Evolutionary conservation across 2,113 vertebrate genomes (phyloP).

Genomic region (Myanophis thanlyinensis): DNA sequence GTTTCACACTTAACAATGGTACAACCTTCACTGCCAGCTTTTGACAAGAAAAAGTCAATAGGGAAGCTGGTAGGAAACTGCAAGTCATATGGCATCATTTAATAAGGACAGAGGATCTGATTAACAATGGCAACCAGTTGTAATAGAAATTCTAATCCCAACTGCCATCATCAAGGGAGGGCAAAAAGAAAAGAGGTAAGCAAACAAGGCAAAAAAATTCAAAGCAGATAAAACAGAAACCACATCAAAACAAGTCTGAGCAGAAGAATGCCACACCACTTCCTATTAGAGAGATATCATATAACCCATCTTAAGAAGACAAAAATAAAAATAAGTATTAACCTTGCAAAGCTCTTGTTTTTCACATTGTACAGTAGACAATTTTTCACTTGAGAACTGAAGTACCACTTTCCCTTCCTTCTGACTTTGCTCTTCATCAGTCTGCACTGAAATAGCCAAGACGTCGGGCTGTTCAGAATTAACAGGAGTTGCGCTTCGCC

Average conservation of each 20-base stretch:
- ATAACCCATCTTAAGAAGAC: not conserved
- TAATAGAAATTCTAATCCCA: not conserved
- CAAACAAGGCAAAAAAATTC: no score
- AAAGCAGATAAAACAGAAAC: not conserved
- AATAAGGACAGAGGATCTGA: not conserved
- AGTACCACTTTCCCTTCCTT: conserved; percentile 37
- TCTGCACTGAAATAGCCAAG: conserved; percentile 65
- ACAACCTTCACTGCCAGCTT: not conserved
- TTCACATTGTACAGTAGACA: conserved; percentile 70
- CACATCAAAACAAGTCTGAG: not conserved
- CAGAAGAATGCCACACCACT: not conserved
- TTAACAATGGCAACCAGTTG: not conserved
- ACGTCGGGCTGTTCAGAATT: conserved; percentile 90
- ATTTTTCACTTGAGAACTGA: conserved; percentile 62
- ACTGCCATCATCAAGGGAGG: not conserved
- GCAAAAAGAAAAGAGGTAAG: not conserved
- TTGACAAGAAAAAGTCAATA: not conserved
- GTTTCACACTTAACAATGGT: not conserved
- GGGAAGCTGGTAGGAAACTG: not conserved
- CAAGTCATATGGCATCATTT: not conserved
- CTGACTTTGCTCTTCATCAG: conserved; percentile 42
- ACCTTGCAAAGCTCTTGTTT: conserved; percentile 88
- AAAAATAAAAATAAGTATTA: conserved; percentile 53
- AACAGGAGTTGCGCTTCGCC: conserved; percentile 92
- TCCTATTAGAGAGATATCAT: not conserved